Conservation (phyloP, 2,797 vertebrate genomes). For the Urocyon cinereoargenteus region DNA sequence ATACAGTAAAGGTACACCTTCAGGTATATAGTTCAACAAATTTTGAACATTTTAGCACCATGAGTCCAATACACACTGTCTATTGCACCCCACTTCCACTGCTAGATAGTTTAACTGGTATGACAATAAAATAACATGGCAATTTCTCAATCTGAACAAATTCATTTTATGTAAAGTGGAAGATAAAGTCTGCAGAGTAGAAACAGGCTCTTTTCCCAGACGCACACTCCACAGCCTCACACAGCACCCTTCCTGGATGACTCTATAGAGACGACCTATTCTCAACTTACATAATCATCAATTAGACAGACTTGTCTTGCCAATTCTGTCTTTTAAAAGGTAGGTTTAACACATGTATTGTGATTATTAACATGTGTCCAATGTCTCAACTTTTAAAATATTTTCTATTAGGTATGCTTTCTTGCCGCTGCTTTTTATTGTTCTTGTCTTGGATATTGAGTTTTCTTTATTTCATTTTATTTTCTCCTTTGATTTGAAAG, state of each 20-base stretch:
- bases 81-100: not conserved
- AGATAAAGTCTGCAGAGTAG: not conserved
- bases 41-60: not conserved
- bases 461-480: not conserved
- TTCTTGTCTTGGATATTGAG: not conserved
- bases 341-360: not conserved
- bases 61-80: not conserved
- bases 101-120: not conserved
- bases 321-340: not conserved
- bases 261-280: not conserved
- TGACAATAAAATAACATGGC: not conserved
- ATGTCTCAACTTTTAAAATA: not conserved
- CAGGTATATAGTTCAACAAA: not conserved
- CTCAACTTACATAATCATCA: not conserved
- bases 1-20: not conserved
- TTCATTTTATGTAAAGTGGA: not conserved
- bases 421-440: not conserved
- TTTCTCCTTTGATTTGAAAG: not conserved
- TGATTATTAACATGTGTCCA: not conserved
- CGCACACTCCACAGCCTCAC: not conserved
- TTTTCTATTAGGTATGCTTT: not conserved
- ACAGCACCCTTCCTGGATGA: not conserved
- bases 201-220: not conserved
- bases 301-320: not conserved
- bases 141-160: not conserved